These are phyloP conservation scores for Teleogryllus occipitalis DNA, from an alignment of 1,140 invertebrate genomes.

Conservation along the genomic window DNA sequence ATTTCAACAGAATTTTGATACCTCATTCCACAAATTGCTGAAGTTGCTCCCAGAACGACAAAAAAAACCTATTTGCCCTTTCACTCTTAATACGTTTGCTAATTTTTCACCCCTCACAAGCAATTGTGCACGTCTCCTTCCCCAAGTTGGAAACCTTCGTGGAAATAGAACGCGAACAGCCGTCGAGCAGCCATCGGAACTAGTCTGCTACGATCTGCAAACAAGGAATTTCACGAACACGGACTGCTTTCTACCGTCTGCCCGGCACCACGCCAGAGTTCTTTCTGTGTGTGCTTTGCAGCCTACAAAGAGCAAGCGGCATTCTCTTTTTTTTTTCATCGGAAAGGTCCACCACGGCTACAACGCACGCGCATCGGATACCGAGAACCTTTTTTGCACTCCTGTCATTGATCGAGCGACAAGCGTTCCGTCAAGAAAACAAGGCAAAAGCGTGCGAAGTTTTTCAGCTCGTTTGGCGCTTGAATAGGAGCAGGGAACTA, in stretches of 20 bases:
- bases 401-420: neutral
- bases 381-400: neutral
- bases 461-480: neutral
- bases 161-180: neutral
- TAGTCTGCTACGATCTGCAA: neutral
- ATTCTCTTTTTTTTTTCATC: neutral
- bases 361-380: neutral
- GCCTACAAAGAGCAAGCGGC: neutral
- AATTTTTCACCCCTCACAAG: neutral
- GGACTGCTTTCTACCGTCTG: neutral
- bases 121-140: neutral
- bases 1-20: too few species aligned
- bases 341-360: neutral
- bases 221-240: neutral
- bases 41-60: too few species aligned
- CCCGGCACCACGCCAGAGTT: neutral
- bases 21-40: too few species aligned
- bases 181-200: neutral
- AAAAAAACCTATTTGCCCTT: too few species aligned
- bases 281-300: neutral
- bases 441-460: neutral
- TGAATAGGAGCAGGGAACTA: neutral
- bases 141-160: neutral
- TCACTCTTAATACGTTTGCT: too few species aligned
- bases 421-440: neutral